Evolutionary conservation across 2,888 invertebrate species (phyloP).

Genomic region (Stenurella melanura): DNA sequence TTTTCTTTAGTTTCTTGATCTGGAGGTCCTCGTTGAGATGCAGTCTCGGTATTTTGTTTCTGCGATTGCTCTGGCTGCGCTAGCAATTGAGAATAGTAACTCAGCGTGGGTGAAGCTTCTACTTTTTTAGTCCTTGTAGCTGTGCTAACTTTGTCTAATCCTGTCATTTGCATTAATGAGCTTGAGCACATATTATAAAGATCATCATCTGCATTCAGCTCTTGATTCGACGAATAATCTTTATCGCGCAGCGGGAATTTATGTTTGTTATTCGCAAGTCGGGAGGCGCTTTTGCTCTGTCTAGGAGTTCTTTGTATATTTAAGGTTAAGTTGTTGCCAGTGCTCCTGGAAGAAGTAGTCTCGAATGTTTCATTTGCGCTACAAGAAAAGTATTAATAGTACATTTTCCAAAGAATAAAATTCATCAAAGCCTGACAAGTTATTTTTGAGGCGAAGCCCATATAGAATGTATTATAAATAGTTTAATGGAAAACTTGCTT

Average conservation of each 20-base stretch:
- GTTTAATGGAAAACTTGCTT: not conserved
- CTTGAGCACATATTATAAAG: conserved; percentile 38
- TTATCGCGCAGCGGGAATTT: conserved; percentile 47
- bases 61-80: conserved; percentile 1
- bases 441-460: too few relatives aligned
- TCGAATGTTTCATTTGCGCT: conserved; percentile 40
- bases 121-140: not conserved
- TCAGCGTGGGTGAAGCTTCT: not conserved
- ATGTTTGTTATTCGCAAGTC: conserved; percentile 6
- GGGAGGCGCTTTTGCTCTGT: not conserved
- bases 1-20: not conserved
- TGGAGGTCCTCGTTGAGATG: not conserved
- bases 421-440: too few relatives aligned
- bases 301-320: conserved; percentile 39
- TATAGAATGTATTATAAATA: too few relatives aligned
- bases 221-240: conserved; percentile 30
- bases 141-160: not conserved
- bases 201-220: conserved; percentile 25
- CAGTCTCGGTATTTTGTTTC: not conserved
- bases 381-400: too few relatives aligned
- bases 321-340: conserved; percentile 32
- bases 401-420: too few relatives aligned
- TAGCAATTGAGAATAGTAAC: conserved; percentile 36
- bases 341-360: conserved; percentile 36
- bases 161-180: conserved; percentile 34